Conservation (phyloP, 2,888 invertebrate species). For the Chrysodeixis includens region DNA sequence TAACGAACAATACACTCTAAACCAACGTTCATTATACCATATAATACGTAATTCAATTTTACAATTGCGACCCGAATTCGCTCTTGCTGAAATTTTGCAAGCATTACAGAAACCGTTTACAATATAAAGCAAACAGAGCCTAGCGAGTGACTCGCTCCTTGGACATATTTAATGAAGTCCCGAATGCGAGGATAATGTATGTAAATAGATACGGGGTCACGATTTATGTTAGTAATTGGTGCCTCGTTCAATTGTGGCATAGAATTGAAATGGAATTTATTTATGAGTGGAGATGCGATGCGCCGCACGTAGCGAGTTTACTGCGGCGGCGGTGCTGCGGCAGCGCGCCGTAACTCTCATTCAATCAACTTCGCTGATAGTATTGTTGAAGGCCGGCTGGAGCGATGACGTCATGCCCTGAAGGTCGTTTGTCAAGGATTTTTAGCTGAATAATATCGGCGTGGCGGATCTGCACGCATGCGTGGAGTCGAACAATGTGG, state of each 20-base stretch:
- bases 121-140: slow-evolving; percentile 33
- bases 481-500: slow-evolving; percentile 37
- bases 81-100: slow-evolving; percentile 31
- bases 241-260: slow-evolving; percentile 49
- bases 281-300: slow-evolving; percentile 41
- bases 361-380: slow-evolving; percentile 40
- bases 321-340: slow-evolving; percentile 21
- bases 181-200: slow-evolving; percentile 68
- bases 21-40: slow-evolving; percentile 21
- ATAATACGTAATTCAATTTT: slow-evolving; percentile 30
- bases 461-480: slow-evolving; percentile 46
- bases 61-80: slow-evolving; percentile 29
- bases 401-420: slow-evolving; percentile 36
- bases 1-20: slow-evolving; percentile 35
- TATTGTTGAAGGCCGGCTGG: slow-evolving; percentile 2
- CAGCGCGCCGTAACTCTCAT: slow-evolving; percentile 25
- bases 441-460: slow-evolving; percentile 52
- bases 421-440: slow-evolving; percentile 51
- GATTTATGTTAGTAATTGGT: slow-evolving; percentile 64
- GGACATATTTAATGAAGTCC: slow-evolving; percentile 71
- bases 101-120: slow-evolving; percentile 56
- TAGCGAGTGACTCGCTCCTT: slow-evolving; percentile 45
- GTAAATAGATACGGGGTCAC: slow-evolving; percentile 69
- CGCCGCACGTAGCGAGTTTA: slow-evolving; percentile 42
- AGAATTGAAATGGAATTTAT: slow-evolving; percentile 58